Percentiles rank a stretch among this genome's conserved stretches.
Evolutionary conservation across 2,888 invertebrate species (phyloP).

Genomic region (Macrophya alboannulata): DNA sequence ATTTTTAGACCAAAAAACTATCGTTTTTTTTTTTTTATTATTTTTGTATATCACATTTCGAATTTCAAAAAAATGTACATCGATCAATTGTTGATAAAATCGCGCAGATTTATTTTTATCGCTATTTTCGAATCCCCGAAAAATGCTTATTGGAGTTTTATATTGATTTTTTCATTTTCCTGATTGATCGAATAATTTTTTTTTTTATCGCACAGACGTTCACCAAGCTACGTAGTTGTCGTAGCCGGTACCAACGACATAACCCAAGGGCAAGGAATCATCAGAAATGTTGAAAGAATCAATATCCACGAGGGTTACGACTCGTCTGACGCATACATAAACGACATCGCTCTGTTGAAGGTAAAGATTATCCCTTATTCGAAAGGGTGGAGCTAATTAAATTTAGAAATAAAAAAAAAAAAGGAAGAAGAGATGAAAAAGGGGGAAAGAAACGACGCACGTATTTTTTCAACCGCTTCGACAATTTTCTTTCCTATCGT

Average conservation of each 20-base stretch:
- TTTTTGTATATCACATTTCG: no score
- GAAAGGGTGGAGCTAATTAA: background rate
- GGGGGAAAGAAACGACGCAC: background rate
- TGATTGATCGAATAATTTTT: no score
- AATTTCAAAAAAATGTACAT: no score
- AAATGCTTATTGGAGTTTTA: no score
- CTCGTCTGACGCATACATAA: conserved; percentile 60
- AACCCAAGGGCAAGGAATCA: conserved; percentile 41
- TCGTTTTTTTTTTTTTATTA: no score
- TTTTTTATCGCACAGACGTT: conserved; percentile 47
- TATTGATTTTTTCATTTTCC: no score
- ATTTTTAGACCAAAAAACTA: background rate
- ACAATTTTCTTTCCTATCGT: no score
- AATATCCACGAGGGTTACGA: conserved; percentile 66
- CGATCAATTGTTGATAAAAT: no score
- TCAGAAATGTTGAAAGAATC: conserved; percentile 57
- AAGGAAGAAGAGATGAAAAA: background rate
- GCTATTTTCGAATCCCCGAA: no score
- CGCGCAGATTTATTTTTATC: no score
- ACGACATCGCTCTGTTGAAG: conserved; percentile 74
- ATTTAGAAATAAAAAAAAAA: background rate
- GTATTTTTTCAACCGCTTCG: no score
- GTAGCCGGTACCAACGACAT: conserved; percentile 65
- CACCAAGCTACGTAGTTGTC: conserved; percentile 59
- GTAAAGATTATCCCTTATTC: conserved; percentile 59